phyloP scores from a whole-genome alignment of 1,140 invertebrate species.

The Cydia splendana region DNA sequence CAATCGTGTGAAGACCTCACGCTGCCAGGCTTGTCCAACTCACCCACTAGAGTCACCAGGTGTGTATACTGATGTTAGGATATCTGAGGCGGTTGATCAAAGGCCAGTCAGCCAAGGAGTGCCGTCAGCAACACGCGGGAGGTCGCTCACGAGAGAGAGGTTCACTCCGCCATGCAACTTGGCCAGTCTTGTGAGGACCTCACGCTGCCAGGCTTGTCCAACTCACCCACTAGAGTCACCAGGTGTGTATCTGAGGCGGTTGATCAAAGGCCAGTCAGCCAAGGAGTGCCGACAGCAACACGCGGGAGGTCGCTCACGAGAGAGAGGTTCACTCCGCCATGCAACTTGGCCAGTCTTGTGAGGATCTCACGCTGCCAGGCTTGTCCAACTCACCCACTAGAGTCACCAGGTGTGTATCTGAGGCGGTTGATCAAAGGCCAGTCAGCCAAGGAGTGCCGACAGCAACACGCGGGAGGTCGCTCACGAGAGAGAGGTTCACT shows the following conservation, averaged over 20 bases:
- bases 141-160: constrained; percentile 93
- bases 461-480: constrained; percentile 89
- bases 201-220: constrained; percentile 82
- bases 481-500: constrained; percentile 93
- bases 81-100: neutral
- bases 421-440: neutral
- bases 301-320: constrained; percentile 92
- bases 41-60: constrained; percentile 72
- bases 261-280: no score
- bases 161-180: constrained; percentile 93
- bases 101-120: constrained; percentile 82
- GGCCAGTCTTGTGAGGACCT: constrained; percentile 95
- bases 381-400: constrained; percentile 72
- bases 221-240: constrained; percentile 69
- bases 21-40: constrained; percentile 80
- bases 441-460: constrained; percentile 85
- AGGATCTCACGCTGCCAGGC: constrained; percentile 88
- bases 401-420: constrained; percentile 60
- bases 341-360: constrained; percentile 94
- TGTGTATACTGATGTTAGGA: constrained; percentile 38
- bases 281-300: constrained; percentile 89
- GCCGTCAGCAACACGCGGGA: constrained; percentile 88
- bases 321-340: constrained; percentile 91
- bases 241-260: constrained; percentile 61
- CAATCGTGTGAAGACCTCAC: constrained; percentile 94